Evolutionary conservation across 1,140 invertebrate species (phyloP), one percentile per base, ranked within the genome.

Genomic region (Oryzaephilus surinamensis): DNA sequence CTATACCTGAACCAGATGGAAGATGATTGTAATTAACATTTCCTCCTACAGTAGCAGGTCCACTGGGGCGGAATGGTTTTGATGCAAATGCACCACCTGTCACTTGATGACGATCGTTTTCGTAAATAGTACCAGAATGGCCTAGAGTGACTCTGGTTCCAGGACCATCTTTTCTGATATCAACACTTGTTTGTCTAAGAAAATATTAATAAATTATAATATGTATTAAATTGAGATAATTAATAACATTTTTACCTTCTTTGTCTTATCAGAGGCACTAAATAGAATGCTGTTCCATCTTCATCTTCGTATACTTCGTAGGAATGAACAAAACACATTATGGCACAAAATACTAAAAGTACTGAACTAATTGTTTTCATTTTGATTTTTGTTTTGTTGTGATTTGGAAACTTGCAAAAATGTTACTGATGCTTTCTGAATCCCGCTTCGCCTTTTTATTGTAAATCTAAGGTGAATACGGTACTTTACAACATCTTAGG

Each of bases 1-100:
- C 36, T 29, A 49, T 15, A 32, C 21, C 21, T 8, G 43, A 41
- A 23, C 43, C 46, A 38, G 46, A 48, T 15, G 43, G 43, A 12
- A 19, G 26, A 32, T 49, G 43, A 4, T 18, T 30, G 18, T 49
- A 48, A 24, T 33, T 38, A 18, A 45, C 19, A 34, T 28, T 11
- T 17, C 43, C 46, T 6, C 43, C 38, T 26, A 45, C 10, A 10
- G 34, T 42, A 3, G 20, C n/a, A 7, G 46, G 46, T 11, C 43
- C 38, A 15, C 29, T 33, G 6, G 42, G 42, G 15, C 23, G 34
- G 19, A 48, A 48, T 20, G 38, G 35, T 30, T 45, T 45, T 3
- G 46, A 42, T 10, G 27, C 39, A 12, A 26, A 45, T 10, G 18
- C 46, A 17, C 21, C 30, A 5, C 42, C 46, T 14, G 26, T 30